Base-by-base conservation (phyloP, 2,113 vertebrate species). In the Nestor notabilis region DNA sequence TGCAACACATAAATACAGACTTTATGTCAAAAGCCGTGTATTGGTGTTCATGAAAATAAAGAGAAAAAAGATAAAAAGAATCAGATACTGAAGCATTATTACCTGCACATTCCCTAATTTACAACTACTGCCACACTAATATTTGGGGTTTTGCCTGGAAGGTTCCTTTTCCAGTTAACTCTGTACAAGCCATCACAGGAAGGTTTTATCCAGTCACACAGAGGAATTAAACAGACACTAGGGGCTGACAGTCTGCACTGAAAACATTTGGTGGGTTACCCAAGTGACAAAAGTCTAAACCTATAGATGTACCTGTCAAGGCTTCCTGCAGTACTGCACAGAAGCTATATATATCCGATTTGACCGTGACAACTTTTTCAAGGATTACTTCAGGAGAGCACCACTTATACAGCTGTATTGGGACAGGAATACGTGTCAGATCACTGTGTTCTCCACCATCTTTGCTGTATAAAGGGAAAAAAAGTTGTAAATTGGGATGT, bases 331-430 rank as follows among this genome's bases (percentile, higher is more conserved):
- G 65, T 74, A 98, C 95, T 6, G 97, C 25, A 60, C 98, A 98
- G 83, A 98, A 98, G 88, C 98, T 98, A 74, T 97, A 98, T 81
- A 98, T 23, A 37, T 98, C 98, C 0, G 98, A 98, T 28, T 97
- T 98, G 21, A 95, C 64, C 0, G 98, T 98, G 3, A 94, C 94
- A 56, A 49, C 31, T 60, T 85, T 98, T 55, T 93, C 89, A 43
- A 98, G 94, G 91, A 98, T 96, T 20, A 98, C 97, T 92, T 98
- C 98, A 7, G 98, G 98, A 76, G 98, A 97, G 2, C 98, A 97
- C 98, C 98, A 98, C 17, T 86, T 98, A 70, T 97, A 97, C 10
- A 98, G 97, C 97, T 98, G 97, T 17, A n/a, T 50, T 15, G 98
- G 98, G 33, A 98, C 90, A 25, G 98, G 97, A 28, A 98, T 92